A percentile compares a stretch with the other conserved stretches of the same genome.
Conservation (phyloP, 2,797 vertebrate genomes). For the Triplophysa yarkandensis region DNA sequence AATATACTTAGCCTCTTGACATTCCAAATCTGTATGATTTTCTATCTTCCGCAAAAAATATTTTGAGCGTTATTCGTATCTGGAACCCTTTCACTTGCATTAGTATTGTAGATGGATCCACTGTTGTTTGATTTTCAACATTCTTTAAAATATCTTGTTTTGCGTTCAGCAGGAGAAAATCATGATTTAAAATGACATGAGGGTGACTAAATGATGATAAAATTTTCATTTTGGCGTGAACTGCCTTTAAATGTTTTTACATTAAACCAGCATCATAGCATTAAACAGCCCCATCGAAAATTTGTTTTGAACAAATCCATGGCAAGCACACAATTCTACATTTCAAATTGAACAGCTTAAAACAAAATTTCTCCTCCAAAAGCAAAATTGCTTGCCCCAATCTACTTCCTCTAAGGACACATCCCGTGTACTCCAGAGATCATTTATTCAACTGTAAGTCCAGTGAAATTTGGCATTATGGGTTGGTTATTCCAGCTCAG, state of each 20-base stretch:
- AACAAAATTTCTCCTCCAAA: neutral
- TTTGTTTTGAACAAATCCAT: neutral
- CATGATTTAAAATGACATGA: too few relatives aligned
- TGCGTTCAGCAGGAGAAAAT: too few relatives aligned
- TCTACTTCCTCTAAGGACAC: neutral
- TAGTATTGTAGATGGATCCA: too few relatives aligned
- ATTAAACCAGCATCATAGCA: neutral
- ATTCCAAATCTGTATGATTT: too few relatives aligned
- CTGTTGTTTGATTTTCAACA: too few relatives aligned
- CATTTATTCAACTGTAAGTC: neutral
- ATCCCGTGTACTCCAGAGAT: neutral
- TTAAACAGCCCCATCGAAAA: neutral
- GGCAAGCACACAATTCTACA: neutral
- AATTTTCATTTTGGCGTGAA: too few relatives aligned
- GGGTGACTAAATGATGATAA: too few relatives aligned
- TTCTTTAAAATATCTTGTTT: too few relatives aligned
- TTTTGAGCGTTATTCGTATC: too few relatives aligned
- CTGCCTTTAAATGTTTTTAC: neutral
- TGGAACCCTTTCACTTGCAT: too few relatives aligned
- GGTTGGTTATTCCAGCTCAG: neutral
- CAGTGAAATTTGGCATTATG: neutral
- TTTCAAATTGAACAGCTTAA: neutral
- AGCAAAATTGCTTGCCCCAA: neutral
- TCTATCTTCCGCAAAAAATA: too few relatives aligned
- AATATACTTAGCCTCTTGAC: too few relatives aligned